Base-by-base conservation (phyloP, 37 sponge, comb jelly and placozoan genomes). In the Aphrocallistes beatrix region DNA sequence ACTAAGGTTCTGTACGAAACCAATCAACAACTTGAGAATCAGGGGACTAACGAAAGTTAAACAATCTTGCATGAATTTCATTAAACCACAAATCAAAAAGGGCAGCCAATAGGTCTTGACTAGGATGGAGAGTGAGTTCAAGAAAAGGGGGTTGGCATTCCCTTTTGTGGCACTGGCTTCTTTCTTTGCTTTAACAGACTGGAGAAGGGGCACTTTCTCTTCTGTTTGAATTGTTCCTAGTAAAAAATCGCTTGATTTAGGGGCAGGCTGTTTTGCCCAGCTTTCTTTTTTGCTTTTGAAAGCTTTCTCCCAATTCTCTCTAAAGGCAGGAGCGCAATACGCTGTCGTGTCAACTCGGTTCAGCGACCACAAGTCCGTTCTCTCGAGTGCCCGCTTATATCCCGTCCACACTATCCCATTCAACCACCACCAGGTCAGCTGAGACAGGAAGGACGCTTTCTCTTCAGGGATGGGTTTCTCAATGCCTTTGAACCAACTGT, bases 21-120 rank as follows among this genome's bases (percentile, higher is more conserved):
- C 25, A 23, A 94, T 94, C 84, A 94, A 25, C 39, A 90, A 39
- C 39, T 92, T 88, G 25, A 90, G 50, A 3, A 90, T 75, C 85
- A 83, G 90, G 6, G 90, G 90, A 40, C 82, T 87, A 49, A 83
- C 90, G 88, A 90, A 90, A 0, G 83, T 88, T 28, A 90, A 38
- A 6, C 82, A 48, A 38, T 90, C 90, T 3, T 87, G 51, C 10
- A 39, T 37, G 19, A 90, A n/a, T 51, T 90, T 90, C 37, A 90
- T 84, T 3, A 88, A 49, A 1, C 37, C 81, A 23, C 81, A 50
- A 0, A 83, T 39, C 36, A 83, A 28, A 30, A 90, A 85, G 1
- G 85, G 51, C 38, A 1, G 19, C 23, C 90, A 87, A 83, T 83
- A 90, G 16, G 87, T 84, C 38, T 82, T 83, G 40, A 37, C 37